Evolutionary conservation across 2,888 invertebrate genomes (phyloP), one percentile per base, ranked within the genome.

Genomic region (Oscheius onirici): DNA sequence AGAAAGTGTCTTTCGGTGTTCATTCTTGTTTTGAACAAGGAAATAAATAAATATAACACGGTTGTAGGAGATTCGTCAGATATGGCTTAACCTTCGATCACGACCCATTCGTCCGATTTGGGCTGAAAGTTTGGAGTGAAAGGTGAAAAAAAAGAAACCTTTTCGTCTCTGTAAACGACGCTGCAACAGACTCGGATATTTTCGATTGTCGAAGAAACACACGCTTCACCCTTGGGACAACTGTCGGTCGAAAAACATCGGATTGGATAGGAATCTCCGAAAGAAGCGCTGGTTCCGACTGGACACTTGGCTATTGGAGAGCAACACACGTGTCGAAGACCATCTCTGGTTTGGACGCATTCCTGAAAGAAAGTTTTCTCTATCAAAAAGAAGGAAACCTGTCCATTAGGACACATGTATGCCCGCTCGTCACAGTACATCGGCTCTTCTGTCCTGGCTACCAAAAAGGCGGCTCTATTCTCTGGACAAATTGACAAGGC

Each of bases 381-480:
- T 26, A 46, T n/a, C 1, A 49, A 44, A 46, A n/a, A 17, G 3
- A 5, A 6, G 44, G 44, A 49, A 10, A 46, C 49, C 28, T 68
- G 58, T 43, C 57, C 57, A 26, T 57, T 43, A 11, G 68, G 68
- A 26, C 68, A 68, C 13, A 57, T 57, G 44, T 34, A 68, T 6
- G 68, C 68, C 5, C 55, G 57, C 8, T 17, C 68, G 40, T 68
- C 68, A 34, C 68, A 68, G 26, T 28, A 68, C 43, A 68, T 55
- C 13, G 22, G n/a, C n/a, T 41, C 54, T 46, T 68, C 68, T 5
- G 44, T 68, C n/a, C 68, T 44, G 17, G 55, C 44, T 5, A 68
- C 55, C 11, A 68, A 22, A 44, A 49, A 68, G 6, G 57, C 20
- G 3, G 54, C 57, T 34, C 68, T 20, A 40, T 57, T 68, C 13